Evolutionary conservation across 1,140 invertebrate species (phyloP).

Genomic region (Micrasema longulum): DNA sequence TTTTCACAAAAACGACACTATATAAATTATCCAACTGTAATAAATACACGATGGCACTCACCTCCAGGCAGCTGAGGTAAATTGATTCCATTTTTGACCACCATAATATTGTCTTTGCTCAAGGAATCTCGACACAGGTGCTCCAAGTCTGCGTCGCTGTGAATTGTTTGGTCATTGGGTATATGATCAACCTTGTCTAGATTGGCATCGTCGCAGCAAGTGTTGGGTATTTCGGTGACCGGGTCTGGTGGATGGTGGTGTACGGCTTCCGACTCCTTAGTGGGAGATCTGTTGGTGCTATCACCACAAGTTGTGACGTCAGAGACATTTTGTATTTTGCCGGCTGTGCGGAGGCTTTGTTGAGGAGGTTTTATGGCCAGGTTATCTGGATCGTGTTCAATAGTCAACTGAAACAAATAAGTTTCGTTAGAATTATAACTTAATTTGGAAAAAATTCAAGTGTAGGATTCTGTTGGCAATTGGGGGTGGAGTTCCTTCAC

Average conservation of each 20-base stretch:
- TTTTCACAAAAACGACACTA: too few species aligned
- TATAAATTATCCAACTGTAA: too few species aligned
- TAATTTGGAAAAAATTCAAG: too few species aligned
- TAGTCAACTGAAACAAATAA: constrained; percentile 74
- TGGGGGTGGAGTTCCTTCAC: too few species aligned
- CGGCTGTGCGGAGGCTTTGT: constrained; percentile 25
- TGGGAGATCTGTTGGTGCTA: background rate
- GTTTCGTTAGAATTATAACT: too few species aligned
- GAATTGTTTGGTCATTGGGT: constrained; percentile 10
- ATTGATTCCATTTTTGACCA: constrained; percentile 16
- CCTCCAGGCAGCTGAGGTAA: constrained; percentile 36
- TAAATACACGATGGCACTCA: too few species aligned
- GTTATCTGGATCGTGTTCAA: constrained; percentile 85
- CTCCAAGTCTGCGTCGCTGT: constrained; percentile 8
- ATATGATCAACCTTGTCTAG: background rate
- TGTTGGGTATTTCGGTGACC: background rate
- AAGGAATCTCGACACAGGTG: constrained; percentile 5
- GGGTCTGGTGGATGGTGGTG: background rate
- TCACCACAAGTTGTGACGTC: background rate
- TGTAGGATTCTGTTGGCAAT: too few species aligned
- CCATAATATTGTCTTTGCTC: constrained; percentile 16
- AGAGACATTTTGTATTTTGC: constrained; percentile 39
- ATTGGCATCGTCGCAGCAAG: background rate
- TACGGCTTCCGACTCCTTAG: background rate
- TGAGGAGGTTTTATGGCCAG: constrained; percentile 33